Conservation (phyloP, 2,797 vertebrate species). For the Rhyacichthys aspro region DNA sequence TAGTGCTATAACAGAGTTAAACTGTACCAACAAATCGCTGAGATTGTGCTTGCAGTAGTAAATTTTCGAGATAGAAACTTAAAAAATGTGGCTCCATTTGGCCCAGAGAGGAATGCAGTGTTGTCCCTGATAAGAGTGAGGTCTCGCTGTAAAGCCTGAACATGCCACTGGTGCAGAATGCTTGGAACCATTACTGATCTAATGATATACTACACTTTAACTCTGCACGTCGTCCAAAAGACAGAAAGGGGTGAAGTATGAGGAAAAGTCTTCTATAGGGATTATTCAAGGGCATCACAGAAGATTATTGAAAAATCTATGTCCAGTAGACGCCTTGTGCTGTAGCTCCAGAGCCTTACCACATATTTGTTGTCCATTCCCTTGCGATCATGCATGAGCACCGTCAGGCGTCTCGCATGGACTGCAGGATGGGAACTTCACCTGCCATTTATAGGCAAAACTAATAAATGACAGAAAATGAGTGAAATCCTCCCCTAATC, state of each 20-base stretch:
- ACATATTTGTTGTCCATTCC: too few species aligned
- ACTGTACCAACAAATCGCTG: conserved; percentile 62
- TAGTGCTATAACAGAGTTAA: conserved; percentile 10
- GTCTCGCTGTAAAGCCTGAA: conserved; percentile 54
- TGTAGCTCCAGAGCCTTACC: too few species aligned
- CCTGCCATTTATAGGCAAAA: conserved; percentile 59
- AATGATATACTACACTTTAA: conserved; percentile 62
- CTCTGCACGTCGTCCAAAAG: conserved; percentile 47
- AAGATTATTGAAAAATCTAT: too few species aligned
- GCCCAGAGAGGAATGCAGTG: conserved; percentile 60
- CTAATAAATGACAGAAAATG: conserved; percentile 47
- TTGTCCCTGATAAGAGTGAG: conserved; percentile 60
- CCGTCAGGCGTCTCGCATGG: conserved; percentile 15
- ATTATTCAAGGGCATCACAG: too few species aligned
- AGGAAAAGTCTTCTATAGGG: conserved; percentile 23
- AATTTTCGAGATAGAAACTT: conserved; percentile 53
- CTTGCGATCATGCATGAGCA: conserved; percentile 22
- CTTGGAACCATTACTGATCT: conserved; percentile 54
- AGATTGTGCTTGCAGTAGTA: conserved; percentile 57
- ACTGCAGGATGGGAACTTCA: conserved; percentile 27
- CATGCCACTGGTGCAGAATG: conserved; percentile 51
- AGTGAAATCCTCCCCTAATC: conserved; percentile 53
- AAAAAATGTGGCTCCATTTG: conserved; percentile 55
- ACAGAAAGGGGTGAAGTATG: conserved; percentile 3
- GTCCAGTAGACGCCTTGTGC: too few species aligned